Evolutionary conservation across 1,140 invertebrate species (phyloP).

Genomic region (Drosophila navojoa): DNA sequence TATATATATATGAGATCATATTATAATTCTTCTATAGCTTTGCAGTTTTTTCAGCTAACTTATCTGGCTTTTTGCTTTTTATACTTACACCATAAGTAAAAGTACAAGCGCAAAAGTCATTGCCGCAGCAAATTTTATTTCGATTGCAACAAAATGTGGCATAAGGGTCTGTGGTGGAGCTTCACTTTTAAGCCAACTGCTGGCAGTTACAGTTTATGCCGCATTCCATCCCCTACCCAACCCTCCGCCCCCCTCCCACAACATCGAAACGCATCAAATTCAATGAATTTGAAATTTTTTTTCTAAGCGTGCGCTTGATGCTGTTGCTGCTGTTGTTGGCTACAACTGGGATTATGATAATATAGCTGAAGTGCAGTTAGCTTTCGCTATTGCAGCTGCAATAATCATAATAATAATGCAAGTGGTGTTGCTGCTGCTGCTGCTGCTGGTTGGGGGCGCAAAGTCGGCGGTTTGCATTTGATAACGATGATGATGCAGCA

Average conservation of each 20-base stretch:
- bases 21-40: too few relatives aligned
- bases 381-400: conserved; percentile 63
- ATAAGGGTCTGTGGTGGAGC: neutral
- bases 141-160: conserved; percentile 13
- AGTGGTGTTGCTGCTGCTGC: conserved; percentile 19
- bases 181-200: conserved; percentile 18
- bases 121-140: conserved; percentile 27
- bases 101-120: conserved; percentile 25
- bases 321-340: conserved; percentile 45
- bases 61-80: neutral
- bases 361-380: conserved; percentile 76
- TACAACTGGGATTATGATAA: conserved; percentile 71
- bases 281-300: conserved; percentile 75
- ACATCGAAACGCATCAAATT: conserved; percentile 55
- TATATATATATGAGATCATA: too few relatives aligned
- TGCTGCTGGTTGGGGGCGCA: neutral
- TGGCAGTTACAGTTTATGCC: conserved; percentile 37
- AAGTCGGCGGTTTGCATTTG: conserved; percentile 36
- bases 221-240: conserved; percentile 10
- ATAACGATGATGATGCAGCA: conserved; percentile 52
- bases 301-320: conserved; percentile 3
- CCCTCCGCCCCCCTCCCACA: neutral
- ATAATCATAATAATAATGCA: conserved; percentile 76
- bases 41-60: too few relatives aligned
- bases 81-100: too few relatives aligned